Conservation (phyloP, 2,888 invertebrate genomes). For the Thalpophila matura region DNA sequence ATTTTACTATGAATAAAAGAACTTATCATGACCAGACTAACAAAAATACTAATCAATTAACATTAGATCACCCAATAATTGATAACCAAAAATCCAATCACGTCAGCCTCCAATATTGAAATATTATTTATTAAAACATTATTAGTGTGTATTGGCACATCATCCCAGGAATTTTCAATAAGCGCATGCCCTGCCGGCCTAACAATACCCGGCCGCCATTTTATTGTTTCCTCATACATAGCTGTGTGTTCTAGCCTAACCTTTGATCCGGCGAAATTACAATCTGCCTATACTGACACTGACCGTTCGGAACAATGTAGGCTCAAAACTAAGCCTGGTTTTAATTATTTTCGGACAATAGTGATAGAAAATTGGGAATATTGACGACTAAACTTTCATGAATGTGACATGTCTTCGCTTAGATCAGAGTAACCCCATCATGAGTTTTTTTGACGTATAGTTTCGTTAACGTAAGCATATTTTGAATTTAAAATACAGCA, state of each 20-base stretch:
- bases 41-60: neutral
- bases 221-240: constrained; percentile 46
- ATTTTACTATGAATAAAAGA: neutral
- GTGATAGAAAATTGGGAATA: constrained; percentile 26
- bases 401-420: constrained; percentile 1
- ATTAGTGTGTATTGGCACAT: constrained; percentile 34
- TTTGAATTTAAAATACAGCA: too few relatives aligned
- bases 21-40: neutral
- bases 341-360: constrained; percentile 35
- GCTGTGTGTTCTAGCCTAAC: constrained; percentile 17
- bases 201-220: constrained; percentile 40
- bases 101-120: constrained; percentile 12
- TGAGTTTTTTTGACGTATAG: too few relatives aligned
- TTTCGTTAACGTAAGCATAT: too few relatives aligned
- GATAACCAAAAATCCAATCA: neutral
- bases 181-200: constrained; percentile 36
- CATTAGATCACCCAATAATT: neutral
- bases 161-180: constrained; percentile 59
- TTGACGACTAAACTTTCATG: constrained; percentile 12
- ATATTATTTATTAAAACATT: constrained; percentile 30
- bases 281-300: constrained; percentile 30
- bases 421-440: too few relatives aligned
- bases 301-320: constrained; percentile 27
- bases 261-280: constrained; percentile 50
- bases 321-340: constrained; percentile 2